A percentile compares a stretch with the other conserved stretches of the same genome.
These are phyloP conservation scores for Leptopilina boulardi DNA, from an alignment of 1,140 invertebrate genomes.

Conservation along the genomic window DNA sequence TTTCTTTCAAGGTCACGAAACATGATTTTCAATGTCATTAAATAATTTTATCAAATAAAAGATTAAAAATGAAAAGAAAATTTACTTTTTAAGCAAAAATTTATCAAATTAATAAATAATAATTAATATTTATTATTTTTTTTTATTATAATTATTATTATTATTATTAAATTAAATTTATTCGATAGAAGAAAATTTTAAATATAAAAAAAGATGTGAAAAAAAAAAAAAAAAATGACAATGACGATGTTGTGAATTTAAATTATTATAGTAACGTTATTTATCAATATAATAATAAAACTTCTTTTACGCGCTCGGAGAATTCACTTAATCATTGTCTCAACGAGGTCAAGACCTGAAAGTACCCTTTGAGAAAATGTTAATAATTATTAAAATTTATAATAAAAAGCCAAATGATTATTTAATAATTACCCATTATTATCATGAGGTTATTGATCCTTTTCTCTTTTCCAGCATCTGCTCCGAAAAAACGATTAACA, in stretches of 20 bases:
- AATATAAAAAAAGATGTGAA: neutral
- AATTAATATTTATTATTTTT: too few species aligned
- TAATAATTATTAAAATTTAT: too few species aligned
- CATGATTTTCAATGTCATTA: too few species aligned
- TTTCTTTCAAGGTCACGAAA: too few species aligned
- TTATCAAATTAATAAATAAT: too few species aligned
- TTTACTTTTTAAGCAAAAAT: too few species aligned
- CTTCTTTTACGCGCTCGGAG: neutral
- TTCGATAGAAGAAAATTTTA: too few species aligned
- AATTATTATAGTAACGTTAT: neutral
- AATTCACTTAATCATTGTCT: constrained; percentile 5
- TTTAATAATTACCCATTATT: neutral
- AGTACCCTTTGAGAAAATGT: neutral
- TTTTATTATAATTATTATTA: too few species aligned
- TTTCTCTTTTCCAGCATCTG: neutral
- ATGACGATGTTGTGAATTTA: neutral
- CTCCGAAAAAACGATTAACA: neutral
- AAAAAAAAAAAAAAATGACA: neutral
- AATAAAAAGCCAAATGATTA: constrained; percentile 7
- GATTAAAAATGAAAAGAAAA: too few species aligned
- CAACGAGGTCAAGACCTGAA: constrained; percentile 20
- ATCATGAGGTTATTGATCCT: constrained; percentile 6
- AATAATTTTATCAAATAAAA: too few species aligned
- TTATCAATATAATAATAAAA: neutral
- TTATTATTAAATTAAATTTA: too few species aligned